Evolutionary conservation across 2,888 invertebrate species (phyloP), one percentile per base, ranked within the genome.

Genomic region (Mesopsocus fuscifrons): DNA sequence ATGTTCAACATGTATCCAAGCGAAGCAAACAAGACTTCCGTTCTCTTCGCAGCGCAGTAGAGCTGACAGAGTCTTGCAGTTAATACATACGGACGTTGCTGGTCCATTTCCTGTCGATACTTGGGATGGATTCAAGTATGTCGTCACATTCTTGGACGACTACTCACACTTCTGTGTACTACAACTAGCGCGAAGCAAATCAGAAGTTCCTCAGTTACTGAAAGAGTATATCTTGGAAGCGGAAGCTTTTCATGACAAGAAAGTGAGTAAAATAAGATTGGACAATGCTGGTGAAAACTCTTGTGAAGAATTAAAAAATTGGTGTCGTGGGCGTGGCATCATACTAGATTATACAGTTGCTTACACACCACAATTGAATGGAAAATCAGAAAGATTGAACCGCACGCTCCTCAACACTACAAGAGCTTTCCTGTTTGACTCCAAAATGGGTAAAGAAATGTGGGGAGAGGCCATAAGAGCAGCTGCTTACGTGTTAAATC

Each of bases 271-370:
- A 42, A 11, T 49, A 3, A 42, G 46, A 33, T 41, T 38, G n/a
- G 49, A 49, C 26, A 49, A 49, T 34, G 49, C n/a, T n/a, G 21
- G 47, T 2, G 47, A 48, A 38, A 47, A 48, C 34, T 20, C 44
- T 8, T 33, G 44, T 11, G 43, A 44, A 15, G 41, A 45, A 42
- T 43, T 49, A 22, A 34, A 44, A 42, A 15, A 44, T 5, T 47
- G 44, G 38, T 47, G 47, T 38, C 35, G 34, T n/a, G n/a, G n/a
- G n/a, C n/a, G n/a, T n/a, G n/a, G n/a, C n/a, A n/a, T n/a, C n/a
- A n/a, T n/a, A n/a, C n/a, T n/a, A n/a, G n/a, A n/a, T n/a, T n/a
- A n/a, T n/a, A n/a, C n/a, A n/a, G n/a, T n/a, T n/a, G n/a, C n/a
- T n/a, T n/a, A n/a, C n/a, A n/a, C n/a, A n/a, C n/a, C n/a, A n/a